Evolutionary conservation across 1,140 invertebrate genomes (phyloP).

Genomic region (Stegodyphus mimosarum): DNA sequence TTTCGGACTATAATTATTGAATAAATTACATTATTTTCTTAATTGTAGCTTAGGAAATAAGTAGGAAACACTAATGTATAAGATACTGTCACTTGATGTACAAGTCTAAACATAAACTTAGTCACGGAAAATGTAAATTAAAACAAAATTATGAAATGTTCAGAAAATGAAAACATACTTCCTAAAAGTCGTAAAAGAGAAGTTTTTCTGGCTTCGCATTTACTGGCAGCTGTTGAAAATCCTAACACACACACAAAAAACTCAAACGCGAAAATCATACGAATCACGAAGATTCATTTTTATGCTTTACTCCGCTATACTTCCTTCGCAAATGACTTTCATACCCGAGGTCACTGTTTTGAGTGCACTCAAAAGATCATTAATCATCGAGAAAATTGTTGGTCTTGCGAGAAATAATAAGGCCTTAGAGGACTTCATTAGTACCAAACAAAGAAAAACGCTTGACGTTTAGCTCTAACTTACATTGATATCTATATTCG

Average conservation of each 20-base stretch:
- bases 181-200: no score
- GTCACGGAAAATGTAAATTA: no score
- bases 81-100: no score
- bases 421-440: conserved; percentile 56
- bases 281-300: neutral
- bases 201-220: no score
- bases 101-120: no score
- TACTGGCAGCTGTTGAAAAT: conserved; percentile 1
- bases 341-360: conserved; percentile 52
- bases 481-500: conserved; percentile 48
- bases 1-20: no score
- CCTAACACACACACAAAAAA: neutral
- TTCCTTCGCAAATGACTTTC: conserved; percentile 30
- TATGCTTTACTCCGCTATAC: conserved; percentile 41
- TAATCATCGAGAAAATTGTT: conserved; percentile 55
- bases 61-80: no score
- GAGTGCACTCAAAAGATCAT: conserved; percentile 50
- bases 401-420: conserved; percentile 32
- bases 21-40: no score
- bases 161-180: no score
- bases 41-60: no score
- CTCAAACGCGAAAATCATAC: neutral
- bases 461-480: conserved; percentile 23
- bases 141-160: neutral
- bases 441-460: conserved; percentile 40